Percentiles rank a stretch among this genome's conserved stretches.
phyloP scores from a whole-genome alignment of 2,888 invertebrate genomes.

The Copidosoma aretas region DNA sequence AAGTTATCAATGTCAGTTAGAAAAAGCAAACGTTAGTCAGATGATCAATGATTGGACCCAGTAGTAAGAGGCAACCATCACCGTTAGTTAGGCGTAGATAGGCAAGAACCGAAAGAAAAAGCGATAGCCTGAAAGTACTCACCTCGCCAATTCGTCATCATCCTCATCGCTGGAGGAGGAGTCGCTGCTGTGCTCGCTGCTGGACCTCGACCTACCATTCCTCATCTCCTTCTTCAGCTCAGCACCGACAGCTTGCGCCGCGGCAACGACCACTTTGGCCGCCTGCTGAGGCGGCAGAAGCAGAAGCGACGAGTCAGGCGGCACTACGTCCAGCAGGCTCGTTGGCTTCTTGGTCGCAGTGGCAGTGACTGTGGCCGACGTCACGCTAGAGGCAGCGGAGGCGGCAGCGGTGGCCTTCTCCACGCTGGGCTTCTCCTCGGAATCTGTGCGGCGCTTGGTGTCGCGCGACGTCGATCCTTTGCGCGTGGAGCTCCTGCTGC shows the following conservation, averaged over 20 bases:
- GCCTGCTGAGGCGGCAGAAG: conserved; percentile 33
- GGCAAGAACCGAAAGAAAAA: not conserved
- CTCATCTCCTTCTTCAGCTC: conserved; percentile 53
- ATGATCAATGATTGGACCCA: not conserved
- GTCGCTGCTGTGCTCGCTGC: conserved; percentile 60
- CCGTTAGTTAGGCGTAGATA: conserved; percentile 1
- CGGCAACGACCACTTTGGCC: conserved; percentile 35
- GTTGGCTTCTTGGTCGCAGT: conserved; percentile 7
- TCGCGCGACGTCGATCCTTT: conserved; percentile 14
- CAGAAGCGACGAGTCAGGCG: conserved; percentile 22
- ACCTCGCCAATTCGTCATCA: conserved; percentile 51
- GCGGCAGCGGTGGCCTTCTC: not conserved
- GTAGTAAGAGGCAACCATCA: not conserved
- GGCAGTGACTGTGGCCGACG: not conserved
- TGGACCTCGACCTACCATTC: conserved; percentile 60
- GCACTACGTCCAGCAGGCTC: conserved; percentile 16
- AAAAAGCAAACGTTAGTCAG: not conserved
- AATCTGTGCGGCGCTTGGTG: conserved; percentile 12
- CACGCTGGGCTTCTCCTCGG: conserved; percentile 15
- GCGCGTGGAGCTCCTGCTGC: conserved; percentile 50
- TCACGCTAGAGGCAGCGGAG: not conserved
- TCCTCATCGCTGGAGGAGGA: conserved; percentile 60
- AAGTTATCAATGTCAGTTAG: not conserved
- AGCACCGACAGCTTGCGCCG: conserved; percentile 24
- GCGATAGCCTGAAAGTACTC: conserved; percentile 41